These are phyloP conservation scores for Brachystomella parvula DNA, from an alignment of 1,140 invertebrate species.

Conservation along the genomic window DNA sequence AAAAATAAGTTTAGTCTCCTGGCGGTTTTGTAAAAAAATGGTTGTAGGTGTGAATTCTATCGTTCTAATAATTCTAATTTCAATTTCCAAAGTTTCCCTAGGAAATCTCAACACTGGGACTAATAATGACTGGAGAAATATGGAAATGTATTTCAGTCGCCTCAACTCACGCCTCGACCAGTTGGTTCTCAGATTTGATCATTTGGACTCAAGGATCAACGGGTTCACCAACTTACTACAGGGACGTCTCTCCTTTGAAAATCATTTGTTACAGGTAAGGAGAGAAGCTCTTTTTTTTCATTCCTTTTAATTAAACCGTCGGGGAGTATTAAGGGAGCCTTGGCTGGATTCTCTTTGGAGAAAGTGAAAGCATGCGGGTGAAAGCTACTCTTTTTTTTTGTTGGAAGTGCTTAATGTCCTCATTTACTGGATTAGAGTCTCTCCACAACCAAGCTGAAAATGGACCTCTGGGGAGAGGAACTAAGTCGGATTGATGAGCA, in stretches of 20 bases:
- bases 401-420: no score
- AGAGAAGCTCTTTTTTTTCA: no score
- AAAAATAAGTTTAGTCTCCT: not conserved
- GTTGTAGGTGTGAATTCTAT: not conserved
- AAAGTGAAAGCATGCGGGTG: no score
- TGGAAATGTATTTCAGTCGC: conserved; percentile 16
- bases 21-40: not conserved
- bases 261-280: no score
- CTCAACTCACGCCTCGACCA: conserved; percentile 18
- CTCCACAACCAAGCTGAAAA: conserved; percentile 20
- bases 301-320: no score
- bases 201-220: conserved; percentile 29
- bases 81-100: no score
- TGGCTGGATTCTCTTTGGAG: no score
- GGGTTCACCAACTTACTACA: conserved; percentile 21
- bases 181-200: conserved; percentile 28
- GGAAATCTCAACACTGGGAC: not conserved
- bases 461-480: conserved; percentile 30
- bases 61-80: no score
- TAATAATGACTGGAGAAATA: not conserved
- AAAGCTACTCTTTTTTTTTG: no score
- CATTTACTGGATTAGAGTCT: no score
- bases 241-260: no score
- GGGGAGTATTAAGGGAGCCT: no score
- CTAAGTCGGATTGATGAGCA: conserved; percentile 31